These are phyloP conservation scores for Archocentrus centrarchus DNA, from an alignment of 2,113 vertebrate genomes.

Conservation along the genomic window DNA sequence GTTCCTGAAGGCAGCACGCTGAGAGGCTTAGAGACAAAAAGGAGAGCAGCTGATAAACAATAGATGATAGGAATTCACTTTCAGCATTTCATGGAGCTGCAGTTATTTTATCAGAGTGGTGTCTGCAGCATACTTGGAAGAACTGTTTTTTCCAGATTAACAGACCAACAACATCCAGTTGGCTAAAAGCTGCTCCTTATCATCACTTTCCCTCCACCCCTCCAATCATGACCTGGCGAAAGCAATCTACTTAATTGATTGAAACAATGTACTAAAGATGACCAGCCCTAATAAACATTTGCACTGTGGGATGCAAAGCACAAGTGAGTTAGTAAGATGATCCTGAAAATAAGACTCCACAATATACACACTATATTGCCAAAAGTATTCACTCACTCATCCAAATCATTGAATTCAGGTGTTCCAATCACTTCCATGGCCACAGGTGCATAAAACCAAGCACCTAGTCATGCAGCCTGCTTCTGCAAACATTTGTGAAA, in stretches of 20 bases:
- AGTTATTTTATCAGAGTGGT: neutral
- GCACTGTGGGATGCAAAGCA: neutral
- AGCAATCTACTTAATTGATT: neutral
- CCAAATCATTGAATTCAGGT: no score
- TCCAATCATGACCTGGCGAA: neutral
- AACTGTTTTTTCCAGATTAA: neutral
- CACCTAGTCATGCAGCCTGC: no score
- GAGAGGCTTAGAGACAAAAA: neutral
- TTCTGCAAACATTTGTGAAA: no score
- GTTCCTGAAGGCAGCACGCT: constrained; percentile 32
- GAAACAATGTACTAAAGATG: neutral
- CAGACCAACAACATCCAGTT: neutral
- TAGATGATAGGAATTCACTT: neutral
- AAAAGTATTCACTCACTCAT: no score
- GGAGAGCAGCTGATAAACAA: neutral
- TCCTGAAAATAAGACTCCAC: neutral
- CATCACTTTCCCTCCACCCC: neutral
- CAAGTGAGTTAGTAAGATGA: neutral
- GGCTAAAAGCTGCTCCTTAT: neutral
- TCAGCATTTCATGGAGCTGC: neutral
- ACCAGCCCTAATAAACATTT: neutral
- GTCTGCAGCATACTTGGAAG: neutral
- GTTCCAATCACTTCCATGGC: no score
- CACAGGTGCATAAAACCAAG: no score
- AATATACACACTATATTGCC: no score